Evolutionary conservation across 30 jellyfish, hydroid and myxozoan genomes (phyloP).

Genomic region (Aurelia coerulea): DNA sequence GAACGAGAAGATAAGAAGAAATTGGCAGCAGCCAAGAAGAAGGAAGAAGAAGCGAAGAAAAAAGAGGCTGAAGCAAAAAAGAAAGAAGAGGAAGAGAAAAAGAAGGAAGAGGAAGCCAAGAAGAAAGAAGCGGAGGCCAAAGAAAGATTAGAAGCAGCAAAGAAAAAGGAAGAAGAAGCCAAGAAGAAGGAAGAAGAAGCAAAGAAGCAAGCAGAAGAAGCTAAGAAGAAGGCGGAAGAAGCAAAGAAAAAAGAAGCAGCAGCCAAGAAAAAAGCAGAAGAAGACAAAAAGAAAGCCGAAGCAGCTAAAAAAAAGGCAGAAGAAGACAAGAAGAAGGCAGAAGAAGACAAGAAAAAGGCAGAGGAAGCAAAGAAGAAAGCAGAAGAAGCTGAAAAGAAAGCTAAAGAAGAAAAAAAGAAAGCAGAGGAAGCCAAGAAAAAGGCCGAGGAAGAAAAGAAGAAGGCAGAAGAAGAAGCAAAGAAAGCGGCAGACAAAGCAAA

Average conservation of each 20-base stretch:
- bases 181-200: neutral
- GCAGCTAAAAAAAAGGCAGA: slow-evolving; percentile 41
- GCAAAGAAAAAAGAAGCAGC: slow-evolving; percentile 38
- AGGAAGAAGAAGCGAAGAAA: slow-evolving; percentile 35
- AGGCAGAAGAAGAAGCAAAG: slow-evolving; percentile 11
- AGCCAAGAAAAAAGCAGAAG: slow-evolving; percentile 32
- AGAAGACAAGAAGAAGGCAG: slow-evolving; percentile 64
- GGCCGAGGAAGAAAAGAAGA: slow-evolving; percentile 1
- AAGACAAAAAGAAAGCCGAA: slow-evolving; percentile 53
- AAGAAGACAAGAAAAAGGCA: slow-evolving; percentile 34
- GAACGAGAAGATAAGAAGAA: slow-evolving; percentile 22
- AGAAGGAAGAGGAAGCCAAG: slow-evolving; percentile 18
- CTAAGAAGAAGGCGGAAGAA: slow-evolving; percentile 31
- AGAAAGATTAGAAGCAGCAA: slow-evolving; percentile 17
- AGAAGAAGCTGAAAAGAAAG: slow-evolving; percentile 44
- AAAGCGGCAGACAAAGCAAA: slow-evolving; percentile 30
- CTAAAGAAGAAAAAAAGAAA: slow-evolving; percentile 26
- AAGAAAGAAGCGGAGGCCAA: slow-evolving; percentile 23
- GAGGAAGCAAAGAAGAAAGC: slow-evolving; percentile 37
- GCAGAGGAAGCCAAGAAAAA: slow-evolving; percentile 33
- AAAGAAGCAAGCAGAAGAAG: slow-evolving; percentile 33
- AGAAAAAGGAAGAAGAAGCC: slow-evolving; percentile 19
- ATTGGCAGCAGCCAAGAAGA: neutral
- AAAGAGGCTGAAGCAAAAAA: slow-evolving; percentile 24
- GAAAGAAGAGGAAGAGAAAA: slow-evolving; percentile 30